Percentiles rank a stretch among this genome's conserved stretches.
Conservation (phyloP, 2,888 invertebrate genomes). For the Pandemis cinnamomeana region DNA sequence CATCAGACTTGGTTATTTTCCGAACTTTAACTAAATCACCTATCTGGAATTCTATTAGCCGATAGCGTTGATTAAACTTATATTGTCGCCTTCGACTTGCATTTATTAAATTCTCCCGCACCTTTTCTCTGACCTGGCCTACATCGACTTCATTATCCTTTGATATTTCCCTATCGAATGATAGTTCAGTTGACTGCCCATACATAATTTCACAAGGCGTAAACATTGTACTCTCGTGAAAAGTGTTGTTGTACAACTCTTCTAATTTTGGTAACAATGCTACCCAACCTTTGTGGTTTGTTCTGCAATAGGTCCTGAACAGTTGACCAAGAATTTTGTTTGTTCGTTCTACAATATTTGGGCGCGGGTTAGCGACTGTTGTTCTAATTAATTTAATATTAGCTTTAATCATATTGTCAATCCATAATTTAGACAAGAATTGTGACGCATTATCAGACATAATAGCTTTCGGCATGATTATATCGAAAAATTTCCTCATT, state of each 20-base stretch:
- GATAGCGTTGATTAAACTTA: too few relatives aligned
- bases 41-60: too few relatives aligned
- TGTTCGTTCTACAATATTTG: constrained; percentile 45
- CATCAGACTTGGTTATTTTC: too few relatives aligned
- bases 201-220: constrained; percentile 43
- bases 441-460: constrained; percentile 45
- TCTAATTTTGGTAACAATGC: constrained; percentile 39
- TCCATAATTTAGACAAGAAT: constrained; percentile 39
- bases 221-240: constrained; percentile 16
- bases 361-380: constrained; percentile 46
- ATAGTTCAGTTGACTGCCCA: constrained; percentile 13
- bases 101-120: constrained; percentile 21
- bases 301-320: constrained; percentile 45
- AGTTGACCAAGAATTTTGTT: constrained; percentile 46
- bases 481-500: constrained; percentile 36
- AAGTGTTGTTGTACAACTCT: constrained; percentile 45
- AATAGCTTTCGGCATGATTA: constrained; percentile 36
- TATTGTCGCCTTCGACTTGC: not conserved
- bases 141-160: too few relatives aligned
- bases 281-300: constrained; percentile 45
- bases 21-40: too few relatives aligned
- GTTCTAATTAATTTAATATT: constrained; percentile 41
- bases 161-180: constrained; percentile 27
- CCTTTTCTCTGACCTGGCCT: constrained; percentile 12
- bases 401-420: not conserved